phyloP scores from a whole-genome alignment of 2,888 invertebrate genomes.

The Acronicta aceris region DNA sequence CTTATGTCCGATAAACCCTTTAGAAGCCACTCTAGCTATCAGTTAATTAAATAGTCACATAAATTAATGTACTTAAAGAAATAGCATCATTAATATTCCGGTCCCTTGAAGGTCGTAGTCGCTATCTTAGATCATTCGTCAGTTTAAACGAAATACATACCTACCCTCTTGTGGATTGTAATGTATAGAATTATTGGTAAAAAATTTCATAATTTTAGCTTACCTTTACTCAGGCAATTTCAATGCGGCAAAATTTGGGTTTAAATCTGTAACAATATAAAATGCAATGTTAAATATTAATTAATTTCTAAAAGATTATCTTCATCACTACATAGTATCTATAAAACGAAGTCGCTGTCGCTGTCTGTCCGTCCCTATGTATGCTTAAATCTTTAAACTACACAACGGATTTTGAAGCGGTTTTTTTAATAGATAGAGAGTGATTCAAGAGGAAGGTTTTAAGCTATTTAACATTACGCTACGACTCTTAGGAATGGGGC shows the following conservation, averaged over 20 bases:
- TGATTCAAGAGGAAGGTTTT: too few relatives aligned
- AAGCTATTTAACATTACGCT: too few relatives aligned
- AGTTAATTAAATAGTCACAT: conserved; percentile 1
- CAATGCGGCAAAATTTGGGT: neutral
- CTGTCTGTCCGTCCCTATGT: too few relatives aligned
- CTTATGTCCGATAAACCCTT: neutral
- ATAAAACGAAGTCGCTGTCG: too few relatives aligned
- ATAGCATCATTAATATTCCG: conserved; percentile 25
- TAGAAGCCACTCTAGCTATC: conserved; percentile 8
- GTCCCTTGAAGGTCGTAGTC: conserved; percentile 30
- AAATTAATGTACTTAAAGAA: conserved; percentile 6
- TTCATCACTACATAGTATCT: too few relatives aligned
- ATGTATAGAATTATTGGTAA: neutral
- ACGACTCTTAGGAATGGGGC: too few relatives aligned
- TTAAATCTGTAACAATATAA: conserved; percentile 44
- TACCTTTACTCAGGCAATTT: conserved; percentile 27
- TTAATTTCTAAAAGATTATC: too few relatives aligned
- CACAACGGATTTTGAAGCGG: too few relatives aligned
- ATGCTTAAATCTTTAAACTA: too few relatives aligned
- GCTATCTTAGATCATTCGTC: conserved; percentile 22
- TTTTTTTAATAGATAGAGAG: too few relatives aligned
- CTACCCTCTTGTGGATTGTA: neutral
- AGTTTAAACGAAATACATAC: conserved; percentile 2
- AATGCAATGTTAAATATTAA: neutral
- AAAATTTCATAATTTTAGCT: conserved; percentile 6